A percentile compares a stretch with the other conserved stretches of the same genome.
phyloP scores from a whole-genome alignment of 2,888 invertebrate species.

The Drosophila falleni region DNA sequence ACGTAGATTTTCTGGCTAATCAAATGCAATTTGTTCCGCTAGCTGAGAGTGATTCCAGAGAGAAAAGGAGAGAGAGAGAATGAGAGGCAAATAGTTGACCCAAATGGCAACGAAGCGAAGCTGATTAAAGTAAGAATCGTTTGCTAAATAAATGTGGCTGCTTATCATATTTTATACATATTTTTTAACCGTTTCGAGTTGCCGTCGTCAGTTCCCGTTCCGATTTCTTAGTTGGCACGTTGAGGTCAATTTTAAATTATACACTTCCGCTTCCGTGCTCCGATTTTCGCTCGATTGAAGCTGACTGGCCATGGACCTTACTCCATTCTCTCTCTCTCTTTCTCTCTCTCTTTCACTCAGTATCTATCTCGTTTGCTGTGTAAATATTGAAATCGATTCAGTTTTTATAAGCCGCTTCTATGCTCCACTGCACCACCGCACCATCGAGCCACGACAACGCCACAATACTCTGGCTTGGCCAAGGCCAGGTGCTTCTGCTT shows the following conservation, averaged over 20 bases:
- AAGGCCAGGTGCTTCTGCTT: slow-evolving; percentile 39
- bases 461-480: slow-evolving; percentile 15
- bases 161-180: slow-evolving; percentile 67
- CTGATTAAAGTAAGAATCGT: slow-evolving; percentile 41
- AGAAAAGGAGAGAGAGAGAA: background rate
- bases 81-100: slow-evolving; percentile 5
- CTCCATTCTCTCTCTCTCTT: slow-evolving; percentile 2
- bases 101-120: slow-evolving; percentile 45
- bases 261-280: slow-evolving; percentile 77
- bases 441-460: background rate
- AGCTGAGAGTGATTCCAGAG: background rate
- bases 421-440: slow-evolving; percentile 20
- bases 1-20: slow-evolving; percentile 33
- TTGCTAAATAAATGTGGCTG: slow-evolving; percentile 40
- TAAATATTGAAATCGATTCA: slow-evolving; percentile 81
- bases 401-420: slow-evolving; percentile 63
- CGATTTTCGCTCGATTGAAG: slow-evolving; percentile 75
- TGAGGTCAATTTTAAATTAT: slow-evolving; percentile 80
- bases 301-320: slow-evolving; percentile 30
- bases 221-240: slow-evolving; percentile 33
- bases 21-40: slow-evolving; percentile 46
- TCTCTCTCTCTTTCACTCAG: background rate
- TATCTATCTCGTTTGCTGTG: slow-evolving; percentile 44
- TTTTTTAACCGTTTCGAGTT: slow-evolving; percentile 48
- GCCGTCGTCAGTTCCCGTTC: slow-evolving; percentile 3